Evolutionary conservation across 2,888 invertebrate species (phyloP).

Genomic region (Lymantria dispar): DNA sequence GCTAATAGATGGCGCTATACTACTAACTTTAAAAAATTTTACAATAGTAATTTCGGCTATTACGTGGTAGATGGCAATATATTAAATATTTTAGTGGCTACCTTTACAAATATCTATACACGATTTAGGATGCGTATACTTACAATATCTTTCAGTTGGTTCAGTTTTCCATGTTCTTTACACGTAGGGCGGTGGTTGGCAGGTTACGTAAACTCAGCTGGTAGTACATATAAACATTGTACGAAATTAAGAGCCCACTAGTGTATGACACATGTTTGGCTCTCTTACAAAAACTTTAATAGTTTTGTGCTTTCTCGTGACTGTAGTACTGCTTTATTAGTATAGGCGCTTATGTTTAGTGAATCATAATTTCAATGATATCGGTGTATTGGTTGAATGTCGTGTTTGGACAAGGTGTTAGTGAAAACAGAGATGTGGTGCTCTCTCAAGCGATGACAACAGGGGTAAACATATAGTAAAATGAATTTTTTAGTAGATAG

Average conservation of each 20-base stretch:
- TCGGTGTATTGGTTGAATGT: conserved; percentile 47
- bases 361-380: conserved; percentile 61
- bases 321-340: conserved; percentile 11
- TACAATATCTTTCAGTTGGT: conserved; percentile 60
- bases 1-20: background rate
- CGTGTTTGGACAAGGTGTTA: conserved; percentile 63
- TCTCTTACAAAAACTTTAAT: background rate
- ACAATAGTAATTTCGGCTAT: conserved; percentile 40
- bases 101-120: conserved; percentile 8
- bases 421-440: conserved; percentile 65
- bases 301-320: conserved; percentile 8
- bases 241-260: conserved; percentile 14
- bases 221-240: conserved; percentile 59
- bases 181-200: conserved; percentile 70
- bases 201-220: conserved; percentile 70
- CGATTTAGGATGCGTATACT: conserved; percentile 20
- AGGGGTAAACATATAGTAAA: conserved; percentile 48
- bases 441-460: conserved; percentile 70
- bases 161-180: conserved; percentile 72
- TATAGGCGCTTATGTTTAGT: conserved; percentile 37
- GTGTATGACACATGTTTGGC: conserved; percentile 2
- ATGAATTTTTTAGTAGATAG: too few species aligned
- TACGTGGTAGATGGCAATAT: conserved; percentile 41
- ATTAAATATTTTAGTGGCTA: conserved; percentile 3
- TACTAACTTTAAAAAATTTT: too few species aligned